phyloP scores from a whole-genome alignment of 2,888 invertebrate species.

The Patella ulyssiponensis region DNA sequence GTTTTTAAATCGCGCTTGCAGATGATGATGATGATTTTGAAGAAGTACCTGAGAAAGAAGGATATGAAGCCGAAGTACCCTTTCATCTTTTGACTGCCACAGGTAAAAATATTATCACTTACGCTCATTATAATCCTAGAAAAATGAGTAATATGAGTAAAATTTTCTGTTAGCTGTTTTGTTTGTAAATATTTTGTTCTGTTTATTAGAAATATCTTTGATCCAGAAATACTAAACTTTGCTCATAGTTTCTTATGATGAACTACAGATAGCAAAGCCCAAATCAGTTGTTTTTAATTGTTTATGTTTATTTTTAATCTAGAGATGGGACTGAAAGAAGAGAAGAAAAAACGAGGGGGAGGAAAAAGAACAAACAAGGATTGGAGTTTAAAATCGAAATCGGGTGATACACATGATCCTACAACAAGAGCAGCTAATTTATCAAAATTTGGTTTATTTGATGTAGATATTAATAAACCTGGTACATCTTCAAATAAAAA shows the following conservation, averaged over 20 bases:
- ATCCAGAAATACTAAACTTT: too few relatives aligned
- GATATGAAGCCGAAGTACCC: conserved; percentile 72
- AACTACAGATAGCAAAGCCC: too few relatives aligned
- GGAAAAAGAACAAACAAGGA: background rate
- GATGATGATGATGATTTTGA: conserved; percentile 73
- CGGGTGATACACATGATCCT: conserved; percentile 49
- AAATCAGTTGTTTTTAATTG: too few relatives aligned
- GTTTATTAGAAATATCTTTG: too few relatives aligned
- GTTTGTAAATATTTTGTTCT: too few relatives aligned
- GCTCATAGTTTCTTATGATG: too few relatives aligned
- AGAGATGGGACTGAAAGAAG: conserved; percentile 7
- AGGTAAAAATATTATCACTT: conserved; percentile 42
- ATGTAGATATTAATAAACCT: background rate
- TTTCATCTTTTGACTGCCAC: conserved; percentile 60
- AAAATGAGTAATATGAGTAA: too few relatives aligned
- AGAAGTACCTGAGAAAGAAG: conserved; percentile 74
- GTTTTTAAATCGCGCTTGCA: background rate
- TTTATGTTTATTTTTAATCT: background rate
- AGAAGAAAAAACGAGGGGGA: background rate
- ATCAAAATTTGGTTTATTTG: conserved; percentile 41
- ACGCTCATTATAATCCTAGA: too few relatives aligned
- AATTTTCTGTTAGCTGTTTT: too few relatives aligned
- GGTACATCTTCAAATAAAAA: background rate
- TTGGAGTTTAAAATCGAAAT: background rate
- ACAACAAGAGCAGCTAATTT: conserved; percentile 53